Evolutionary conservation across 1,140 invertebrate species (phyloP).

Genomic region (Copidosoma floridanum): DNA sequence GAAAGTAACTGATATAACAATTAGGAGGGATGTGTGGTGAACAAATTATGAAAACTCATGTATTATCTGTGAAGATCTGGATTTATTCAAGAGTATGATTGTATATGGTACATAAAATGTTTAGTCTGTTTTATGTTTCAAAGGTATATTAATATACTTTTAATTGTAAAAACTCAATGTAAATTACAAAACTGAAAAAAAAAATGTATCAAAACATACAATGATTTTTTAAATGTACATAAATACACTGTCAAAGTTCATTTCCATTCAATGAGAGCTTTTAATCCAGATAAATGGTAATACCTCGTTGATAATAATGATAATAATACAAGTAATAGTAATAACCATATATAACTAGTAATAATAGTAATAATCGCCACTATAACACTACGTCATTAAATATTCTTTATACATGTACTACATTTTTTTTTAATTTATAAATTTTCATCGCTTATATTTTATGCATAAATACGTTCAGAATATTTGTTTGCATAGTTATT

Average conservation of each 20-base stretch:
- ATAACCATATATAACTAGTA: constrained; percentile 12
- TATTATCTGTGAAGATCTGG: too few relatives aligned
- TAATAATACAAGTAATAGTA: constrained; percentile 10
- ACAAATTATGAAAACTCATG: too few relatives aligned
- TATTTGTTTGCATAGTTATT: constrained; percentile 22
- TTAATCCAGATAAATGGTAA: constrained; percentile 29
- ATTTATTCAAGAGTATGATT: too few relatives aligned
- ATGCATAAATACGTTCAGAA: constrained; percentile 25
- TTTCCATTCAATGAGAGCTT: constrained; percentile 23
- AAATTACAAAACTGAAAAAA: constrained; percentile 24
- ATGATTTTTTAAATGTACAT: constrained; percentile 24
- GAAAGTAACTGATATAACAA: too few relatives aligned
- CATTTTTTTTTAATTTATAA: constrained; percentile 24
- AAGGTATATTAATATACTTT: too few relatives aligned
- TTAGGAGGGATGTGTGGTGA: too few relatives aligned
- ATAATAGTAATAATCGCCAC: constrained; percentile 22
- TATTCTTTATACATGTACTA: constrained; percentile 31
- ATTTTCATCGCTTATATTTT: constrained; percentile 27
- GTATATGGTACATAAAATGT: too few relatives aligned
- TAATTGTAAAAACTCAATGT: constrained; percentile 12
- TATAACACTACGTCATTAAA: constrained; percentile 28
- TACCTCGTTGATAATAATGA: constrained; percentile 22
- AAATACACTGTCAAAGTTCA: constrained; percentile 25
- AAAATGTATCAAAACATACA: constrained; percentile 24
- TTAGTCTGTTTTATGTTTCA: too few relatives aligned